A percentile compares a stretch with the other conserved stretches of the same genome.
Conservation (phyloP, 1,140 invertebrate species). For the Rhagoletis zephyria region DNA sequence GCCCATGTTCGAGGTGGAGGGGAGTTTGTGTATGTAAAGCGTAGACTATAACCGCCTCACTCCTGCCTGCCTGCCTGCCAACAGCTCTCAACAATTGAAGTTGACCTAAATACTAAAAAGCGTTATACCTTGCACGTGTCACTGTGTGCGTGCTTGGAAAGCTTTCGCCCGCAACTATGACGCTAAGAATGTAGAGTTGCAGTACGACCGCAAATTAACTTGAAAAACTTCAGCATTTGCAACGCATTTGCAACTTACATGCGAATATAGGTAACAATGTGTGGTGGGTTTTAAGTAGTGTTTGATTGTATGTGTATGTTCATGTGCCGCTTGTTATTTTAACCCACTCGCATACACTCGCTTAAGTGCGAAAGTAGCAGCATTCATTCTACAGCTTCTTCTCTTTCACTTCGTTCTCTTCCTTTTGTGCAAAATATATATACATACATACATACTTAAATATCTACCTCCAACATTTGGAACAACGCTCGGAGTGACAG, state of each 20-base stretch:
- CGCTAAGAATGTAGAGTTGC: neutral
- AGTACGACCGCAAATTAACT: constrained; percentile 37
- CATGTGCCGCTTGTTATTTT: neutral
- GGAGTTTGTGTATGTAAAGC: neutral
- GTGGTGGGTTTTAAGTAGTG: too few relatives aligned
- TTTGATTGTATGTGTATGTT: neutral
- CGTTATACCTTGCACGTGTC: neutral
- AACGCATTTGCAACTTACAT: neutral
- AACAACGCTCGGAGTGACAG: neutral
- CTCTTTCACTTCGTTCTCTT: neutral
- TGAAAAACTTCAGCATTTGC: constrained; percentile 43
- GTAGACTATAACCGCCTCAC: neutral
- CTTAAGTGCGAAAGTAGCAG: neutral
- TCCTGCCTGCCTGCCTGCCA: neutral
- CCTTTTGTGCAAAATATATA: too few relatives aligned
- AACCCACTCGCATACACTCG: neutral
- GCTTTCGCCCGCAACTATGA: neutral
- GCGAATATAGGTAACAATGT: neutral
- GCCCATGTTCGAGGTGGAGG: neutral
- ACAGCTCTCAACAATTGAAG: neutral
- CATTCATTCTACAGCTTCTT: neutral
- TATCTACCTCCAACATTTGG: neutral
- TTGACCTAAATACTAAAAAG: constrained; percentile 19
- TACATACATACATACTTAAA: neutral
- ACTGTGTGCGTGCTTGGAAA: neutral